Evolutionary conservation across 2,797 vertebrate species (phyloP).

Genomic region (Lacerta bilineata): DNA sequence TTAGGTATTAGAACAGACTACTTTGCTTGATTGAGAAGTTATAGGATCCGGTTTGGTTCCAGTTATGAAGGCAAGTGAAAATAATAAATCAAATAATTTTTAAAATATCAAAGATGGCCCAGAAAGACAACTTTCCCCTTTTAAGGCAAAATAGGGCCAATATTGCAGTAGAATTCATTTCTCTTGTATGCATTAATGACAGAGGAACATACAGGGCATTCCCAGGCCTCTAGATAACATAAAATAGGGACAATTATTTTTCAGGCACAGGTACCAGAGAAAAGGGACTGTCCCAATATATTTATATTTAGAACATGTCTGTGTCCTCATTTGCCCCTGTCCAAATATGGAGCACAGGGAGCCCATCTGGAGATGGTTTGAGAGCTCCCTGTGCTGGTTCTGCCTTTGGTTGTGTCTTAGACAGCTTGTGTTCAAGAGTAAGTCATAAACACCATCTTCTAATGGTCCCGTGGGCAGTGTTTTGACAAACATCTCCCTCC

Average conservation of each 20-base stretch:
- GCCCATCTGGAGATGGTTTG: conserved; percentile 12
- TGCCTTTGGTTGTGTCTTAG: conserved; percentile 2
- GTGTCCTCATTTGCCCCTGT: background rate
- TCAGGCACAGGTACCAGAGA: background rate
- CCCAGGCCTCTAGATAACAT: background rate
- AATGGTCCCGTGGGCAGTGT: conserved; percentile 9
- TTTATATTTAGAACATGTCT: background rate
- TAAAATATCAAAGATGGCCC: background rate
- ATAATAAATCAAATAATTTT: no score
- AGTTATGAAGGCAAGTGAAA: background rate
- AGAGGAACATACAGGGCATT: background rate
- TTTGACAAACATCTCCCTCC: conserved; percentile 31
- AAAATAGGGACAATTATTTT: background rate
- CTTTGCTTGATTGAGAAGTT: background rate
- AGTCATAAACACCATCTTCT: conserved; percentile 14
- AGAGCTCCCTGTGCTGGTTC: background rate
- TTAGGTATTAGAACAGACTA: background rate
- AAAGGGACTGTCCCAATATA: background rate
- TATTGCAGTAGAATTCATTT: background rate
- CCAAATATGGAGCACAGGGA: background rate
- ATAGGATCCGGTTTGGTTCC: background rate
- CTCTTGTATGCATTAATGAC: no score
- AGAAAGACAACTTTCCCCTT: background rate
- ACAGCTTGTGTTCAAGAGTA: background rate
- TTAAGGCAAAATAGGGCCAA: background rate